These are phyloP conservation scores for Hafferia zeledoni DNA, from an alignment of 2,797 vertebrate genomes.

Conservation along the genomic window DNA sequence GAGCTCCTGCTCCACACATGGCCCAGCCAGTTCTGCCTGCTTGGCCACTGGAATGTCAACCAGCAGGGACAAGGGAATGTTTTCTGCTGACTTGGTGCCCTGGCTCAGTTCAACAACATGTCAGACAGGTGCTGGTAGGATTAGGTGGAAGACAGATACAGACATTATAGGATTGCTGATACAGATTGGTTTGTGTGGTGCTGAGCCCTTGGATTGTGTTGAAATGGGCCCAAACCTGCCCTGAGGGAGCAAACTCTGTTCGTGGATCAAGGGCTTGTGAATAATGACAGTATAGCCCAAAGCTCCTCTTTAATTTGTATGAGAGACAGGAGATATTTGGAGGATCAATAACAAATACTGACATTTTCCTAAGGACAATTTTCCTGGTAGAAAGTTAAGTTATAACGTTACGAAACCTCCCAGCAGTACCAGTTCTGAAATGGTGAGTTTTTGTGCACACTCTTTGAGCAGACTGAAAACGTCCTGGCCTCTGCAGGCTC, in stretches of 20 bases:
- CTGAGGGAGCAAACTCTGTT: not conserved
- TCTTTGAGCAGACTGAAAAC: not conserved
- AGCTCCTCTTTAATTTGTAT: not conserved
- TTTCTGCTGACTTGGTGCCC: not conserved
- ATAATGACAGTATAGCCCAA: not conserved
- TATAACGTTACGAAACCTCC: not conserved
- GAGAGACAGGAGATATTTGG: not conserved
- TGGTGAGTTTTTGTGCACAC: not conserved
- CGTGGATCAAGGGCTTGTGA: not conserved
- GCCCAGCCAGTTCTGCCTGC: conserved; percentile 4
- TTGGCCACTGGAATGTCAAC: not conserved
- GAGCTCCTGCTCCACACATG: not conserved
- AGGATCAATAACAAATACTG: not conserved
- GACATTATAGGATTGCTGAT: not conserved
- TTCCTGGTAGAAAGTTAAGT: not conserved
- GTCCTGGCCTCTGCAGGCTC: not conserved
- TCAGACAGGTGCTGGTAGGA: not conserved
- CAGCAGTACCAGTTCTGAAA: not conserved
- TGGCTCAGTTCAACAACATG: accelerated
- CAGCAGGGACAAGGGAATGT: not conserved
- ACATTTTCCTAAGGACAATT: not conserved
- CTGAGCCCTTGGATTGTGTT: not conserved
- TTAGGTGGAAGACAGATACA: not conserved
- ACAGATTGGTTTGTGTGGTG: not conserved
- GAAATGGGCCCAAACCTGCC: not conserved